These are phyloP conservation scores for Hydractinia symbiolongicarpus DNA, from an alignment of 30 jellyfish, hydroid and myxozoan genomes.

Conservation along the genomic window DNA sequence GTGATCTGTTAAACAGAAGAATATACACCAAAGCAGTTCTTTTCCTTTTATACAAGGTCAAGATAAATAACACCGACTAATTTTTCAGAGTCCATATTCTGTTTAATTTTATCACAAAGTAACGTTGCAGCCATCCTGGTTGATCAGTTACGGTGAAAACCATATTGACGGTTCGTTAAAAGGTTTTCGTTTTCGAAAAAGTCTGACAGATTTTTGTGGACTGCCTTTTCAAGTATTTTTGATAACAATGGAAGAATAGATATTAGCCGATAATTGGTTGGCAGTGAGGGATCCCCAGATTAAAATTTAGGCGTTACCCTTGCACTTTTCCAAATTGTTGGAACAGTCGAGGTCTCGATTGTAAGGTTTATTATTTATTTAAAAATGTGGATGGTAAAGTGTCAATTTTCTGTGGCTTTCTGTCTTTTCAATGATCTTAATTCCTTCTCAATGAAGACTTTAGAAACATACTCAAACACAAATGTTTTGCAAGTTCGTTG, in stretches of 20 bases:
- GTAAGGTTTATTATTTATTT: neutral
- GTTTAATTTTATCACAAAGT: neutral
- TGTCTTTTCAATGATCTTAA: slow-evolving; percentile 5
- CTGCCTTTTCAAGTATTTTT: slow-evolving; percentile 13
- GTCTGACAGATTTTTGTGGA: slow-evolving; percentile 3
- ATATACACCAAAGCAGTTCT: no score
- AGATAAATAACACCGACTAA: no score
- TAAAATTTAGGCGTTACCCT: neutral
- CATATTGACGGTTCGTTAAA: neutral
- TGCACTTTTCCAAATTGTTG: slow-evolving; percentile 14
- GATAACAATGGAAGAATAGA: neutral
- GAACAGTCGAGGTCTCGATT: slow-evolving; percentile 1
- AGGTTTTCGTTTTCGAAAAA: slow-evolving; percentile 9
- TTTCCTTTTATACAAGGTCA: no score
- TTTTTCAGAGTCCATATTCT: neutral
- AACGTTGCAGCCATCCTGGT: slow-evolving; percentile 10
- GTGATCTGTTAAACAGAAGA: no score
- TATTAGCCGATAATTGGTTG: neutral
- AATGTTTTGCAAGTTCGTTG: slow-evolving; percentile 6
- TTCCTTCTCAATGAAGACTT: slow-evolving; percentile 1
- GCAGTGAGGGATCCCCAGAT: slow-evolving; percentile 2
- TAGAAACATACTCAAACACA: neutral
- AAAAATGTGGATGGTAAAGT: neutral
- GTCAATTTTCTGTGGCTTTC: neutral
- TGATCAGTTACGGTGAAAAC: neutral